phyloP scores from a whole-genome alignment of 2,888 invertebrate species.

The Luffia ferchaultella region DNA sequence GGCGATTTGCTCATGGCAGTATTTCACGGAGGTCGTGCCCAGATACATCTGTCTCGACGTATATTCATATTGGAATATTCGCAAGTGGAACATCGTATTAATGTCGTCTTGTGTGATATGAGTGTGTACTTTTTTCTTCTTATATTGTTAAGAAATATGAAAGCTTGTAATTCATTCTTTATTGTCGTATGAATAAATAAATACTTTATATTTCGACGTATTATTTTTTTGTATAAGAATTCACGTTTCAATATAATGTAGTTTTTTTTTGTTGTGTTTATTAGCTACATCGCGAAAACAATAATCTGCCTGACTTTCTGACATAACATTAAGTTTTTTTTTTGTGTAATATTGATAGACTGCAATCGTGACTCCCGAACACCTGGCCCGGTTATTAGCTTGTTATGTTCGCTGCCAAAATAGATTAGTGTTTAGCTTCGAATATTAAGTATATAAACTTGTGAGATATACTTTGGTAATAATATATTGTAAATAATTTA shows the following conservation, averaged over 20 bases:
- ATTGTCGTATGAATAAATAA: no score
- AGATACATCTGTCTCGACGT: conserved; percentile 52
- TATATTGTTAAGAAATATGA: conserved; percentile 45
- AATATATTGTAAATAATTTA: no score
- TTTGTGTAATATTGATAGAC: not conserved
- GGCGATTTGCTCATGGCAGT: conserved; percentile 20
- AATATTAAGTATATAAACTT: no score
- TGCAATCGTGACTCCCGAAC: not conserved
- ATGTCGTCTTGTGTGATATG: conserved; percentile 42
- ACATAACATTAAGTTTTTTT: not conserved
- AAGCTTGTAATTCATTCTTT: conserved; percentile 41
- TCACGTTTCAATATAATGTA: no score
- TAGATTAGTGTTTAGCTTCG: not conserved
- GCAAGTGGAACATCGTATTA: conserved; percentile 31
- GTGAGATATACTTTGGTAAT: no score
- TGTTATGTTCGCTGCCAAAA: not conserved
- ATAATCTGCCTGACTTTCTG: no score
- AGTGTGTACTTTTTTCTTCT: conserved; percentile 28
- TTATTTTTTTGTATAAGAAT: not conserved
- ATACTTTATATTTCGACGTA: not conserved
- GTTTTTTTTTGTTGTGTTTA: no score
- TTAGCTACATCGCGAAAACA: no score
- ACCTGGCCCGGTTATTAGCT: not conserved
- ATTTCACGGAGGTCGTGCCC: conserved; percentile 52
- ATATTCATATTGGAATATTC: conserved; percentile 28